Percentiles rank a stretch among this genome's conserved stretches.
Conservation (phyloP, 1,140 invertebrate genomes). For the Meloidogyne chitwoodi region DNA sequence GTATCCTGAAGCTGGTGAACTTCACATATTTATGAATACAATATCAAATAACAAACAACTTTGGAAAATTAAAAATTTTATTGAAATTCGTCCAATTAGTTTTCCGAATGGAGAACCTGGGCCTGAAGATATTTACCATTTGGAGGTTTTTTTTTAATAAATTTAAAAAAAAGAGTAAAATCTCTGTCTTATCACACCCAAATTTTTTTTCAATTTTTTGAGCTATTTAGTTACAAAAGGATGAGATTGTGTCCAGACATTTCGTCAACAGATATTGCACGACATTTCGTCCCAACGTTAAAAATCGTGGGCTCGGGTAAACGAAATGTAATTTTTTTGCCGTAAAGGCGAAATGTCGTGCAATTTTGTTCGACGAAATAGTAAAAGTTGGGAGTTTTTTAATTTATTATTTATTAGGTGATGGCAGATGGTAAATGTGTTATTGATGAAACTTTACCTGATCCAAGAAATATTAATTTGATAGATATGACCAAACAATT, state of each 20-base stretch:
- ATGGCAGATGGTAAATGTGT: constrained; percentile 47
- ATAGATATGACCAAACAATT: constrained; percentile 49
- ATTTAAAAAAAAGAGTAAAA: no score
- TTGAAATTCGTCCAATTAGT: constrained; percentile 48
- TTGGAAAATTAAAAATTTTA: constrained; percentile 58
- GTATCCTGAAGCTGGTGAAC: constrained; percentile 39
- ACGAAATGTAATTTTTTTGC: no score
- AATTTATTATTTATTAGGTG: background rate
- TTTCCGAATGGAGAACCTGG: constrained; percentile 58
- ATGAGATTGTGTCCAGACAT: no score
- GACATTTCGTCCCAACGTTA: no score
- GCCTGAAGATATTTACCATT: constrained; percentile 36
- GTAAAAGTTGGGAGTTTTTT: no score
- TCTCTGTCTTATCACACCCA: no score
- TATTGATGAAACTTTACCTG: constrained; percentile 30
- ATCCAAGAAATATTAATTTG: constrained; percentile 30
- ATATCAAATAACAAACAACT: constrained; percentile 45
- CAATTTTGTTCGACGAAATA: no score
- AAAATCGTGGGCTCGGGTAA: no score
- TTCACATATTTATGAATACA: constrained; percentile 56
- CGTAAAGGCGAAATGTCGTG: no score
- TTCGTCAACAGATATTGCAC: no score
- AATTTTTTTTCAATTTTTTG: no score
- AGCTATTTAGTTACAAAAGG: no score
- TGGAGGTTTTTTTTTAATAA: constrained; percentile 23